Conservation (phyloP, 92 coral and sea anemone genomes). For the Heliopora coerulea region DNA sequence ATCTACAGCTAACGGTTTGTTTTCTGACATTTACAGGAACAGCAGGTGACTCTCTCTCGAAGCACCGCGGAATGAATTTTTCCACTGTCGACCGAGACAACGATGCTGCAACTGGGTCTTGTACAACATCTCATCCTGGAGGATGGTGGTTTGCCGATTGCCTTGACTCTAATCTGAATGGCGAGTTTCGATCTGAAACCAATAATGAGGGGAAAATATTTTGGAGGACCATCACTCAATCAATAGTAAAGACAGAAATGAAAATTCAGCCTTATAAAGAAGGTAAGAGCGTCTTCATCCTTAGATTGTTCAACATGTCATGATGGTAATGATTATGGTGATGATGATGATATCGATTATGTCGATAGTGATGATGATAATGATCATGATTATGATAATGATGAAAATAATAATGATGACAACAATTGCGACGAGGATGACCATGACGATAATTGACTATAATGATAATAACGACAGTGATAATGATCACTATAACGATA, state of each 20-base stretch:
- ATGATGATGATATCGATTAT: not conserved
- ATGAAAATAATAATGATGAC: not conserved
- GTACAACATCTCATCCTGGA: conserved; percentile 66
- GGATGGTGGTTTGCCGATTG: conserved; percentile 88
- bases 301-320: no score
- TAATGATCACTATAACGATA: not conserved
- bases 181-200: conserved; percentile 64
- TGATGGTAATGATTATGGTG: not conserved
- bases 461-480: not conserved
- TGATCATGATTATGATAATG: not conserved
- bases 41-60: conserved; percentile 53
- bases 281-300: no score
- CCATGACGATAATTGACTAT: not conserved
- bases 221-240: conserved; percentile 16
- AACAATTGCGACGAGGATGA: not conserved
- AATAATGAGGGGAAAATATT: conserved; percentile 11
- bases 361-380: not conserved
- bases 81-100: conserved; percentile 72
- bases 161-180: conserved; percentile 73
- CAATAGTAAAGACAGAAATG: conserved; percentile 26
- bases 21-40: conserved; percentile 4
- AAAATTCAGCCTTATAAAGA: conserved; percentile 24
- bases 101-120: conserved; percentile 53
- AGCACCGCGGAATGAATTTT: conserved; percentile 74
- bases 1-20: no score